A percentile compares a stretch with the other conserved stretches of the same genome.
Conservation (phyloP, 2,888 invertebrate species). For the Adineta ricciae region DNA sequence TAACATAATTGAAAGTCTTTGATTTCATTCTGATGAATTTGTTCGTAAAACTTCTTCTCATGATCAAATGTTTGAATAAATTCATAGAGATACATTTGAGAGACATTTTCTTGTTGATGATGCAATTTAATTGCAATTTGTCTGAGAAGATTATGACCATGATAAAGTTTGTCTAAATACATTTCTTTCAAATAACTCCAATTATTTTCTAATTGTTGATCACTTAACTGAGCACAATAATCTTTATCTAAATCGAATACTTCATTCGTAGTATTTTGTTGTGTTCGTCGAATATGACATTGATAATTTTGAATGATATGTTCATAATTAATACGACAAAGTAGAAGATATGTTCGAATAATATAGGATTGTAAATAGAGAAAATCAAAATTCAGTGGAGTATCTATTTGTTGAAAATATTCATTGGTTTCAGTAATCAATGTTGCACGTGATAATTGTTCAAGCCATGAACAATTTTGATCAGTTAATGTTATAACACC, state of each 20-base stretch:
- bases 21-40: not conserved
- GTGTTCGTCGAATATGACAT: not conserved
- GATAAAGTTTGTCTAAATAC: conserved; percentile 1
- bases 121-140: not conserved
- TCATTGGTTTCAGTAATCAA: not conserved
- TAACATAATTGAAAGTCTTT: conserved; percentile 7
- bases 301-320: not conserved
- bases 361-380: not conserved
- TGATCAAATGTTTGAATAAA: not conserved
- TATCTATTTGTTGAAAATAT: not conserved
- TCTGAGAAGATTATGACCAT: not conserved
- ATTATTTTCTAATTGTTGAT: not conserved
- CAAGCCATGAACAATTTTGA: not conserved
- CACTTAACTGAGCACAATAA: not conserved
- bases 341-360: not conserved
- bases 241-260: not conserved
- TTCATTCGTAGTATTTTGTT: not conserved
- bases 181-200: not conserved
- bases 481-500: not conserved
- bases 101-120: not conserved
- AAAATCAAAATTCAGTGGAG: not conserved
- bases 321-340: not conserved
- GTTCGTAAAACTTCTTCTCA: not conserved
- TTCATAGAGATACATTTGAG: not conserved
- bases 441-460: not conserved